A percentile compares a stretch with the other conserved stretches of the same genome.
Conservation (phyloP, 2,113 vertebrate species). For the Mastomys coucha region DNA sequence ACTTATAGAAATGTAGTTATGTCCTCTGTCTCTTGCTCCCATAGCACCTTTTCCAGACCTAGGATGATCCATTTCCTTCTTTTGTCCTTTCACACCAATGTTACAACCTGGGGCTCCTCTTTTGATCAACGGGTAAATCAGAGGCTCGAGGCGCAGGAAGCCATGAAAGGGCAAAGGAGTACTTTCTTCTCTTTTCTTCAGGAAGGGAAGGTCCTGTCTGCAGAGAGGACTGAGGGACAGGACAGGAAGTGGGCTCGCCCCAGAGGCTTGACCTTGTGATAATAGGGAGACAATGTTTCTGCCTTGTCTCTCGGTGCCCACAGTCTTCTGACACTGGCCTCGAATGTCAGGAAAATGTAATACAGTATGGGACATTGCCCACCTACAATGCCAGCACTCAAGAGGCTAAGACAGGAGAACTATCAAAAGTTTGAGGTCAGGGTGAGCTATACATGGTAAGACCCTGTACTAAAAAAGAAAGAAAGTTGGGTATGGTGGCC, state of each 20-base stretch:
- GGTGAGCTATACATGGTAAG: background rate
- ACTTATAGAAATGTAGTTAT: constrained; percentile 45
- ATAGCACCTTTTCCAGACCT: constrained; percentile 38
- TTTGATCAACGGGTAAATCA: constrained; percentile 43
- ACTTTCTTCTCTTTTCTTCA: background rate
- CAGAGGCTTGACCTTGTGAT: constrained; percentile 59
- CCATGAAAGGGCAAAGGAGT: background rate
- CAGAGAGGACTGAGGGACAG: constrained; percentile 34
- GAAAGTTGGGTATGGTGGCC: background rate
- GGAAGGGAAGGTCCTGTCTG: background rate
- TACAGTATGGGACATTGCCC: background rate
- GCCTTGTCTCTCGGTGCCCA: background rate
- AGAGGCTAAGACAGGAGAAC: background rate
- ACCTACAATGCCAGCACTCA: background rate
- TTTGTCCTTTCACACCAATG: constrained; percentile 41
- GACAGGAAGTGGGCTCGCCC: constrained; percentile 68
- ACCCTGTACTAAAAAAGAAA: background rate
- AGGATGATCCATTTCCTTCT: constrained; percentile 67
- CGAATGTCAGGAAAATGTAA: background rate
- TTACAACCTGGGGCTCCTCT: constrained; percentile 57
- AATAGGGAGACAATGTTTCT: constrained; percentile 39
- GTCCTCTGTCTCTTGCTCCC: background rate
- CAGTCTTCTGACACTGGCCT: background rate
- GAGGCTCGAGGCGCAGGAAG: background rate
- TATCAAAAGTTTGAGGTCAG: background rate